Evolutionary conservation across 1,140 invertebrate species (phyloP).

Genomic region (Drosophila lini): DNA sequence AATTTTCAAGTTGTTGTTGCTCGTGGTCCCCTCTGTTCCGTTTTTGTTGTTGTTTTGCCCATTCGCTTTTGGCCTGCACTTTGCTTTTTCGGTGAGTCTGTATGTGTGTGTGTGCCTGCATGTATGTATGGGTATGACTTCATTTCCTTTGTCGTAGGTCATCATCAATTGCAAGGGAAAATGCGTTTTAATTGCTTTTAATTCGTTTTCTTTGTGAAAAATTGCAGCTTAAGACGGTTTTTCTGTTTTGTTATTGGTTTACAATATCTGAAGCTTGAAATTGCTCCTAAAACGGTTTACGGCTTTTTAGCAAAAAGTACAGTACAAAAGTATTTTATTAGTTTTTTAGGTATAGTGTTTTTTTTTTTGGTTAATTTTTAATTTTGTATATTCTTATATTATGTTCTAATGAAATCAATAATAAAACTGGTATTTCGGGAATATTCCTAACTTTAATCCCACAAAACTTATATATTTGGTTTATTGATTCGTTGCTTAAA

Average conservation of each 20-base stretch:
- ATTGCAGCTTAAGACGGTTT: not conserved
- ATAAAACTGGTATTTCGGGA: no score
- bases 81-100: slow-evolving; percentile 40
- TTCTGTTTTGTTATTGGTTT: slow-evolving; percentile 5
- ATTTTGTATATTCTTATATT: not conserved
- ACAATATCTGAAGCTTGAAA: not conserved
- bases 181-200: slow-evolving; percentile 55
- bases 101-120: slow-evolving; percentile 19
- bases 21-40: slow-evolving; percentile 29
- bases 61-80: slow-evolving; percentile 56
- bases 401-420: no score
- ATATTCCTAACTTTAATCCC: not conserved
- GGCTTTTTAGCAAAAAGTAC: not conserved
- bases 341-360: not conserved
- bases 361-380: not conserved
- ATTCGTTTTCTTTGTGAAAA: slow-evolving; percentile 33
- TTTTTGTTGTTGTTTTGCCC: slow-evolving; percentile 42
- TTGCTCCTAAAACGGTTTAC: not conserved
- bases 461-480: not conserved
- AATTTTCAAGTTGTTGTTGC: slow-evolving; percentile 47
- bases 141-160: slow-evolving; percentile 84
- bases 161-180: slow-evolving; percentile 76
- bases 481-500: no score
- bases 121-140: slow-evolving; percentile 76
- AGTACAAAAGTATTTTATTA: not conserved